Conservation (phyloP, 2,888 invertebrate genomes). For the Patella depressa region DNA sequence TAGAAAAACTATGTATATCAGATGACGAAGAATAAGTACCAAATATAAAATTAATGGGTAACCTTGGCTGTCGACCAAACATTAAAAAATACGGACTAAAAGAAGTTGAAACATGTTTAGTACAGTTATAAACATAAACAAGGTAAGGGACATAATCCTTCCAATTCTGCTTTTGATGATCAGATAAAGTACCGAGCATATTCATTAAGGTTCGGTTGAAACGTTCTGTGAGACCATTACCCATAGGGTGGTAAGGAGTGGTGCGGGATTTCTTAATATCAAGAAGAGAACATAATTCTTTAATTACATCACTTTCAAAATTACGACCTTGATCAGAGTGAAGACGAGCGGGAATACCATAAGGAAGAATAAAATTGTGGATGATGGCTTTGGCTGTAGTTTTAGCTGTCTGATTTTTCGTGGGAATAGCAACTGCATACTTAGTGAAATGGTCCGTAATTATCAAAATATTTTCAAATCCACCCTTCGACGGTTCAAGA, state of each 20-base stretch:
- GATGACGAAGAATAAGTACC: neutral
- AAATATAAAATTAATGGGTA: slow-evolving; percentile 34
- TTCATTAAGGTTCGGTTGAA: neutral
- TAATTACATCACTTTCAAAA: neutral
- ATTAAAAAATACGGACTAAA: slow-evolving; percentile 23
- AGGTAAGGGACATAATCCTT: too few relatives aligned
- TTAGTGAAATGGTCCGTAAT: slow-evolving; percentile 30
- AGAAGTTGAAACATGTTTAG: too few relatives aligned
- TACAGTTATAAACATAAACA: too few relatives aligned
- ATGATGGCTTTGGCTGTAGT: neutral
- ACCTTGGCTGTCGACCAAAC: slow-evolving; percentile 32
- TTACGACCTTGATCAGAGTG: slow-evolving; percentile 5
- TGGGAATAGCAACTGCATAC: neutral
- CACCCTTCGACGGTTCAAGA: slow-evolving; percentile 25
- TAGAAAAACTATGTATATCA: neutral
- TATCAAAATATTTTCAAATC: slow-evolving; percentile 22
- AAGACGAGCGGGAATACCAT: neutral
- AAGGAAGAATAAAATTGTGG: neutral
- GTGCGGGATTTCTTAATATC: too few relatives aligned
- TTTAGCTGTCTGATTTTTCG: neutral
- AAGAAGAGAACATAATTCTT: neutral
- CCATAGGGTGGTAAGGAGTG: neutral
- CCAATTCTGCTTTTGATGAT: neutral
- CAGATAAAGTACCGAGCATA: neutral
- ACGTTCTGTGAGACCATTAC: neutral